These are phyloP conservation scores for Ptilorrhoa leucosticta DNA, from an alignment of 2,113 vertebrate species.

Conservation along the genomic window DNA sequence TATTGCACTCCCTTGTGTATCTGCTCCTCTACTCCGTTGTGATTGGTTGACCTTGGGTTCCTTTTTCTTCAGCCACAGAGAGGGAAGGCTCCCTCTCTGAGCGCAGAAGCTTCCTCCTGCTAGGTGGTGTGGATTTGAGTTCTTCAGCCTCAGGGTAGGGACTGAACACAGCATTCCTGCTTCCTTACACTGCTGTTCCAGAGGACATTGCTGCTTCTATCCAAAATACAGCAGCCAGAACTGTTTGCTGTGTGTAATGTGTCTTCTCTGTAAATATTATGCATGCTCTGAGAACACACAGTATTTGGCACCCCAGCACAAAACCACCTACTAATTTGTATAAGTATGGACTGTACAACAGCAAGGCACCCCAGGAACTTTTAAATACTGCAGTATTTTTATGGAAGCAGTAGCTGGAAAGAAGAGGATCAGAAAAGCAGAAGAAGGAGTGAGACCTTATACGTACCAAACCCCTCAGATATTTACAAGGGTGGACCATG, in stretches of 20 bases:
- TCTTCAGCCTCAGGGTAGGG: neutral
- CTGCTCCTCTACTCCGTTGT: neutral
- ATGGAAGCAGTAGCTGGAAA: neutral
- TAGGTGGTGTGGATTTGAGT: neutral
- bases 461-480: neutral
- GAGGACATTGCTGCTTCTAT: neutral
- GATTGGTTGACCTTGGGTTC: neutral
- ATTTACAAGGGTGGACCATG: neutral
- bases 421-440: neutral
- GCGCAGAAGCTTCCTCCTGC: neutral
- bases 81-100: neutral
- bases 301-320: neutral
- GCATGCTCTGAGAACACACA: neutral
- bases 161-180: neutral
- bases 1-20: neutral
- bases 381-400: neutral
- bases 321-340: neutral
- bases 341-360: neutral
- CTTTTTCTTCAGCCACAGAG: neutral
- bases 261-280: neutral
- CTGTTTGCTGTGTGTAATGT: neutral
- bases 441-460: neutral
- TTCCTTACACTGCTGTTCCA: neutral
- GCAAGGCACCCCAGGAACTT: neutral
- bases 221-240: neutral